Evolutionary conservation across 2,797 vertebrate species (phyloP).

Genomic region (Lacerta agilis): DNA sequence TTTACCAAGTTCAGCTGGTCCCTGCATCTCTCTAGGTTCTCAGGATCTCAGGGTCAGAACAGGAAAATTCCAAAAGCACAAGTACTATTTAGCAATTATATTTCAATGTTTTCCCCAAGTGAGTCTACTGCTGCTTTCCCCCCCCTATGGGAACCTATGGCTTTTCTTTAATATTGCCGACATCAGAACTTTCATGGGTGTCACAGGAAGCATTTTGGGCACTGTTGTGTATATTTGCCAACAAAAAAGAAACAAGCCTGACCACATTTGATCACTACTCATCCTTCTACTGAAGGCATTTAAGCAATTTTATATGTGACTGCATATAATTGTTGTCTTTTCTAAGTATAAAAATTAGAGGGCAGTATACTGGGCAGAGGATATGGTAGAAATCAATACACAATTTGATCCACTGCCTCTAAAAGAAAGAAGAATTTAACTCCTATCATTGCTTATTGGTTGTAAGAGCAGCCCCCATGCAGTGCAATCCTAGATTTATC

Average conservation of each 20-base stretch:
- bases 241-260: neutral
- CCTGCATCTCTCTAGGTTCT: neutral
- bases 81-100: neutral
- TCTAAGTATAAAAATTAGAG: neutral
- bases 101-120: neutral
- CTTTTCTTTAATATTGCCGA: neutral
- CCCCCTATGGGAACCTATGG: neutral
- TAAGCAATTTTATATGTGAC: neutral
- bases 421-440: neutral
- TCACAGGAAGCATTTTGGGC: neutral
- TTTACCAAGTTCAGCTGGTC: neutral
- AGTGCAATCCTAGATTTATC: neutral
- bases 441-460: neutral
- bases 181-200: neutral
- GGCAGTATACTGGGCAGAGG: neutral
- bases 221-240: neutral
- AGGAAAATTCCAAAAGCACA: neutral
- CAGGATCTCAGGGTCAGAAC: neutral
- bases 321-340: too few relatives aligned
- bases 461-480: neutral
- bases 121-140: too few relatives aligned
- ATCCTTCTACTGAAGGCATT: neutral
- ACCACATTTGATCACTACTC: neutral
- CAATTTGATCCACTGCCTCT: neutral
- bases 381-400: neutral